These are phyloP conservation scores for Troides aeacus DNA, from an alignment of 2,888 invertebrate species.

Conservation along the genomic window DNA sequence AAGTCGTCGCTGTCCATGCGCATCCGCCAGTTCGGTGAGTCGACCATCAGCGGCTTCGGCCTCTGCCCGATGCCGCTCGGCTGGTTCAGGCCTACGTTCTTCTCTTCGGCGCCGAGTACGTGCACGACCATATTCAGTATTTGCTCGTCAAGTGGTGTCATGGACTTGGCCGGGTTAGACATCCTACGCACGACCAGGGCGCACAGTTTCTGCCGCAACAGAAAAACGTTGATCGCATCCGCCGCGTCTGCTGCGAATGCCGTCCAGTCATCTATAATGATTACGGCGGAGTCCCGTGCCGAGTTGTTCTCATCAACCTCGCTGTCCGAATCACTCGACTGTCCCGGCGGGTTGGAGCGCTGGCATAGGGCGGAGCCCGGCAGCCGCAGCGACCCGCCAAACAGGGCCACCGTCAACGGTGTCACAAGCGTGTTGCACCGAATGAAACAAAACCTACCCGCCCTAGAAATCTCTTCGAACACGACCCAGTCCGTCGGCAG, in stretches of 20 bases:
- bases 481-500: slow-evolving; percentile 91
- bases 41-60: slow-evolving; percentile 84
- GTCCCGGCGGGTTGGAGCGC: slow-evolving; percentile 67
- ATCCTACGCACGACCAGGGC: slow-evolving; percentile 83
- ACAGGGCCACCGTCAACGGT: slow-evolving; percentile 88
- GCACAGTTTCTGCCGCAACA: slow-evolving; percentile 86
- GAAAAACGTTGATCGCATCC: slow-evolving; percentile 82
- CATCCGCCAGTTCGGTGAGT: slow-evolving; percentile 72
- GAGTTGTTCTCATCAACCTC: slow-evolving; percentile 65
- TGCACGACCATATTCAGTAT: slow-evolving; percentile 83
- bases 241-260: slow-evolving; percentile 84
- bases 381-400: slow-evolving; percentile 85
- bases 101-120: slow-evolving; percentile 86
- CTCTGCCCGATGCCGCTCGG: slow-evolving; percentile 88
- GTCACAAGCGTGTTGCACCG: slow-evolving; percentile 90
- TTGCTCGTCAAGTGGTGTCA: slow-evolving; percentile 83
- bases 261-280: slow-evolving; percentile 88
- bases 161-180: slow-evolving; percentile 78
- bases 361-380: slow-evolving; percentile 71
- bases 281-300: slow-evolving; percentile 60
- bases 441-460: slow-evolving; percentile 84
- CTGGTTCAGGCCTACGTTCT: slow-evolving; percentile 83
- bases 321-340: slow-evolving; percentile 72
- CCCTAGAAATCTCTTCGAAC: slow-evolving; percentile 91
- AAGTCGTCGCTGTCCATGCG: slow-evolving; percentile 51